Percentiles rank a stretch among this genome's conserved stretches.
Evolutionary conservation across 1,140 invertebrate genomes (phyloP).

Genomic region (Lucilia cuprina): DNA sequence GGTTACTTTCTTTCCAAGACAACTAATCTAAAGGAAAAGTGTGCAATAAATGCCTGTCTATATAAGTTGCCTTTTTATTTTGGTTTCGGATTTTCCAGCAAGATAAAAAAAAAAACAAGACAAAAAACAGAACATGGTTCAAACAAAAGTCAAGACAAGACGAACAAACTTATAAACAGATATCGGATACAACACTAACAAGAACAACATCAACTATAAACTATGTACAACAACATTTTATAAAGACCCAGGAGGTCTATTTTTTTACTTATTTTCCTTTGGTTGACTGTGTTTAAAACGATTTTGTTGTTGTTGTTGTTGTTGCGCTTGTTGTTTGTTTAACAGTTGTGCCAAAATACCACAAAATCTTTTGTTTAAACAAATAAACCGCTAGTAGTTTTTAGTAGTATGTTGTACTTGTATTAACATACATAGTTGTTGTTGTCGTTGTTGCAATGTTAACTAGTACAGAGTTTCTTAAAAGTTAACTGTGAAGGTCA

Average conservation of each 20-base stretch:
- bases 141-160: slow-evolving; percentile 28
- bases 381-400: slow-evolving; percentile 29
- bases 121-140: background rate
- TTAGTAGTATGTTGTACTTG: slow-evolving; percentile 25
- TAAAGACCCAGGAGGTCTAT: slow-evolving; percentile 25
- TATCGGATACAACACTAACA: slow-evolving; percentile 26
- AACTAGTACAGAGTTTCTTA: background rate
- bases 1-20: background rate
- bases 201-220: slow-evolving; percentile 4
- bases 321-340: background rate
- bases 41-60: background rate
- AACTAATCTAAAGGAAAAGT: slow-evolving; percentile 3
- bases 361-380: slow-evolving; percentile 25
- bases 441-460: background rate
- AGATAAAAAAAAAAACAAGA: background rate
- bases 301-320: background rate
- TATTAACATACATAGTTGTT: slow-evolving; percentile 2
- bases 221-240: slow-evolving; percentile 22
- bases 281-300: background rate
- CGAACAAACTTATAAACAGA: background rate
- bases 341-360: slow-evolving; percentile 29
- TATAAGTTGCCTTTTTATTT: background rate
- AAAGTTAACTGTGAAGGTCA: background rate
- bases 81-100: background rate
- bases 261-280: background rate